Percentiles rank a stretch among this genome's conserved stretches.
Evolutionary conservation across 1,140 invertebrate species (phyloP).

Genomic region (Potamilus streckersoni): DNA sequence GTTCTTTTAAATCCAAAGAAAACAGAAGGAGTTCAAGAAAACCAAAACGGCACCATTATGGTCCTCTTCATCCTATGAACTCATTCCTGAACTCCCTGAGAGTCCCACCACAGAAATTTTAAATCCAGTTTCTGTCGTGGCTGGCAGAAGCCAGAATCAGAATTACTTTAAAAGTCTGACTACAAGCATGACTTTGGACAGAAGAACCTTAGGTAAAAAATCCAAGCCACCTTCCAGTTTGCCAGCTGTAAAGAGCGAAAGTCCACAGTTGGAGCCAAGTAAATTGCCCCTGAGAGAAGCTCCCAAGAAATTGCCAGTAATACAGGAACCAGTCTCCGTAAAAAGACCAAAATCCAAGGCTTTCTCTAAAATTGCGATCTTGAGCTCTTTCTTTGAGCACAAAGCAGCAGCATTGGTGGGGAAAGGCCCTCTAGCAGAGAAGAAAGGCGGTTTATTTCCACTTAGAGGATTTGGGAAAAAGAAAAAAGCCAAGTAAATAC

Average conservation of each 20-base stretch:
- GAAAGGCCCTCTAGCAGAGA: slow-evolving; percentile 10
- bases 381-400: slow-evolving; percentile 62
- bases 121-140: slow-evolving; percentile 5
- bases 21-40: slow-evolving; percentile 54
- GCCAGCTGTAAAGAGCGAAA: slow-evolving; percentile 7
- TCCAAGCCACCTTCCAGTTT: slow-evolving; percentile 6
- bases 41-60: slow-evolving; percentile 56
- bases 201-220: slow-evolving; percentile 22
- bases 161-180: slow-evolving; percentile 57
- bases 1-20: slow-evolving; percentile 38
- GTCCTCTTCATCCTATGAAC: slow-evolving; percentile 8
- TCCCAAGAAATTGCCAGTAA: slow-evolving; percentile 19
- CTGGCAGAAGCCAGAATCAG: slow-evolving; percentile 23
- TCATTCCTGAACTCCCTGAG: slow-evolving; percentile 29
- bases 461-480: no score
- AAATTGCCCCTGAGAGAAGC: not conserved
- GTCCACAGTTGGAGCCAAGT: no score
- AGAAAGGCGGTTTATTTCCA: no score
- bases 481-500: no score
- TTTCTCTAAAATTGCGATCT: slow-evolving; percentile 59
- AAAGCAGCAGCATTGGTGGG: slow-evolving; percentile 52
- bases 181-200: slow-evolving; percentile 57
- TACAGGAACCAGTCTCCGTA: slow-evolving; percentile 27
- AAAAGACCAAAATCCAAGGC: slow-evolving; percentile 21
- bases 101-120: slow-evolving; percentile 22